Percentiles rank a stretch among this genome's conserved stretches.
Evolutionary conservation across 2,113 vertebrate species (phyloP).

Genomic region (Strix aluco): DNA sequence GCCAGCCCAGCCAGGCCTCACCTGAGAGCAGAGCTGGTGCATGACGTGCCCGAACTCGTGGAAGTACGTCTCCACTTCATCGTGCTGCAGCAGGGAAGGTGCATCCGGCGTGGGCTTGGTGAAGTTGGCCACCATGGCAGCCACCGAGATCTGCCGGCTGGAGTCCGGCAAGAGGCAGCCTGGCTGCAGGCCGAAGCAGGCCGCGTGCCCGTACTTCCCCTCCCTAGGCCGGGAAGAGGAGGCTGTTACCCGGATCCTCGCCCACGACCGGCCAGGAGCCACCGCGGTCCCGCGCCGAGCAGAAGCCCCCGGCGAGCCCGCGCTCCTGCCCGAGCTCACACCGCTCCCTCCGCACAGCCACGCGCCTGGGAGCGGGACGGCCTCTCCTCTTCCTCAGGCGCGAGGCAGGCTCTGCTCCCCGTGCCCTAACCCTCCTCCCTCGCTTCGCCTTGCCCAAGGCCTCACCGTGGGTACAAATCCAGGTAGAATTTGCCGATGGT

Average conservation of each 20-base stretch:
- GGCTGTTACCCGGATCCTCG: neutral
- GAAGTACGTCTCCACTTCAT: conserved; percentile 98
- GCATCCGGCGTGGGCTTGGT: conserved; percentile 87
- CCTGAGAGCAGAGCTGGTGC: conserved; percentile 97
- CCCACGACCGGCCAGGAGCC: accelerated
- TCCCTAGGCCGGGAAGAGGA: conserved; percentile 75
- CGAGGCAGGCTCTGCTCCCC: neutral
- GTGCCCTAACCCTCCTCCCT: neutral
- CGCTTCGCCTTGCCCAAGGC: accelerated
- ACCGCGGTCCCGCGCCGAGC: accelerated
- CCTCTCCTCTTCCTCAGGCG: neutral
- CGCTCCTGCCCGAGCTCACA: accelerated
- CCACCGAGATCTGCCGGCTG: conserved; percentile 86
- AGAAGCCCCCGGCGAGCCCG: neutral
- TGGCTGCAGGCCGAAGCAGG: conserved; percentile 95
- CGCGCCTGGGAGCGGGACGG: accelerated
- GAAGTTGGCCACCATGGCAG: conserved; percentile 98
- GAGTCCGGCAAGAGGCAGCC: conserved; percentile 86
- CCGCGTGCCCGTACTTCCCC: conserved; percentile 95
- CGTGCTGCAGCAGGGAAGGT: conserved; percentile 93
- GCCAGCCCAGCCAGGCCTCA: neutral
- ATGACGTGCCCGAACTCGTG: conserved; percentile 98
- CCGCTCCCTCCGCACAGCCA: accelerated
- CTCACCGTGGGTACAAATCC: conserved; percentile 92
- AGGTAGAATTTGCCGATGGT: conserved; percentile 93